These are phyloP conservation scores for Drosophila lini DNA, from an alignment of 1,140 invertebrate genomes.

Conservation along the genomic window DNA sequence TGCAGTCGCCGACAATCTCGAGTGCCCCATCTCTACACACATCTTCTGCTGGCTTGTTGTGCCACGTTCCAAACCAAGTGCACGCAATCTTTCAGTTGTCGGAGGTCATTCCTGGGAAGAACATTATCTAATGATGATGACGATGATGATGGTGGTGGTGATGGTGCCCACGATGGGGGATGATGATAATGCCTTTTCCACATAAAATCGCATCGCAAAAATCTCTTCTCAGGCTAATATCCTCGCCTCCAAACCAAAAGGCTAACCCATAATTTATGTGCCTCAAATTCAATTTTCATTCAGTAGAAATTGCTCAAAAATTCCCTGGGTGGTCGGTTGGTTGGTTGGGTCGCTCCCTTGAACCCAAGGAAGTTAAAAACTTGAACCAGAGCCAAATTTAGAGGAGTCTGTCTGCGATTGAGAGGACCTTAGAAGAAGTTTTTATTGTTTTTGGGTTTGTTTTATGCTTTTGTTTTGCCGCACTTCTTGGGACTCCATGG, in stretches of 20 bases:
- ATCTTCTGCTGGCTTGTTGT: slow-evolving; percentile 17
- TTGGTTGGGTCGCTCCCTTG: slow-evolving; percentile 4
- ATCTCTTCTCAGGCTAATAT: slow-evolving; percentile 52
- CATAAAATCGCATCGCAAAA: slow-evolving; percentile 54
- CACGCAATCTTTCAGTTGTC: slow-evolving; percentile 46
- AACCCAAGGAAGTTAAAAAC: slow-evolving; percentile 31
- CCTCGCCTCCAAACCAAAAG: slow-evolving; percentile 25
- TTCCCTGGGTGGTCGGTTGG: slow-evolving; percentile 60
- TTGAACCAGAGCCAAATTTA: slow-evolving; percentile 44
- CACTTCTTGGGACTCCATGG: slow-evolving; percentile 37
- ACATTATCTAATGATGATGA: slow-evolving; percentile 50
- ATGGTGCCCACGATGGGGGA: slow-evolving; percentile 41
- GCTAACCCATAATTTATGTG: slow-evolving; percentile 79
- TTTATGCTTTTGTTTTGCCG: slow-evolving; percentile 31
- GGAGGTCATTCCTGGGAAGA: slow-evolving; percentile 43
- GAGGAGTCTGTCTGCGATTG: slow-evolving; percentile 3
- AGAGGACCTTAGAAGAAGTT: slow-evolving; percentile 16
- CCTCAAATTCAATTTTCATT: slow-evolving; percentile 81
- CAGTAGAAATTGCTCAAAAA: slow-evolving; percentile 72
- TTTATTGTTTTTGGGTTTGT: slow-evolving; percentile 28
- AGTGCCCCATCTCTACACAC: slow-evolving; percentile 17
- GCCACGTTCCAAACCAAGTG: slow-evolving; percentile 64
- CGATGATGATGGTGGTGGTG: not conserved
- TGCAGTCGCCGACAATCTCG: slow-evolving; percentile 48
- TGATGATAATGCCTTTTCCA: slow-evolving; percentile 62